Percentiles rank a stretch among this genome's conserved stretches.
Evolutionary conservation across 2,888 invertebrate species (phyloP).

Genomic region (Diplazon laetatorius): DNA sequence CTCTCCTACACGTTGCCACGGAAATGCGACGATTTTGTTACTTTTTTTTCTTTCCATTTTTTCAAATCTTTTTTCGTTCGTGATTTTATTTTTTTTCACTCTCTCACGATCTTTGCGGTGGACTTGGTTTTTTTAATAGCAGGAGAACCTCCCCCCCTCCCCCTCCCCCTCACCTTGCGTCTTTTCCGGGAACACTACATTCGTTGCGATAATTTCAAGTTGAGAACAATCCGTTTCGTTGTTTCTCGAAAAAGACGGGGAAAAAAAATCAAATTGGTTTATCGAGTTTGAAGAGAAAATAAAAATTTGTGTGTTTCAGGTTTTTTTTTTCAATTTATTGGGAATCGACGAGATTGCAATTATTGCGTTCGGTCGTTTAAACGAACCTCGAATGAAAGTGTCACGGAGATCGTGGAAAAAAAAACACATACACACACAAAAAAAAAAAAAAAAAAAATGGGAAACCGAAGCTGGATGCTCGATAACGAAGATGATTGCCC

Average conservation of each 20-base stretch:
- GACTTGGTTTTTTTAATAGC: conserved; percentile 38
- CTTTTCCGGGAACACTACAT: conserved; percentile 14
- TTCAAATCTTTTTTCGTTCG: no score
- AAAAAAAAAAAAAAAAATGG: no score
- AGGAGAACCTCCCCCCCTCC: no score
- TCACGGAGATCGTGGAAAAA: conserved; percentile 44
- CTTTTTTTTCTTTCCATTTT: conserved; percentile 42
- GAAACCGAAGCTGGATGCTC: conserved; percentile 38
- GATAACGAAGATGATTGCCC: conserved; percentile 57
- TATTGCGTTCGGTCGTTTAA: background rate
- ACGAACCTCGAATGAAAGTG: background rate
- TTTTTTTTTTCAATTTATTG: background rate
- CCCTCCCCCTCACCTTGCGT: no score
- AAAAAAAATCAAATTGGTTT: no score
- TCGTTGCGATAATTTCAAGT: background rate
- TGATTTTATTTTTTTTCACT: no score
- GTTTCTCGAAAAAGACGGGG: background rate
- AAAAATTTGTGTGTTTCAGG: background rate
- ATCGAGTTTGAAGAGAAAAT: no score
- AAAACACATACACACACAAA: no score
- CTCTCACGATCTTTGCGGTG: no score
- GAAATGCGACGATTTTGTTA: conserved; percentile 42
- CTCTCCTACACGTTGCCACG: conserved; percentile 34
- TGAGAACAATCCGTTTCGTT: no score
- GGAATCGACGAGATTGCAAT: background rate